Conservation (phyloP, 2,113 vertebrate species). For the Motacilla tschutschensis region DNA sequence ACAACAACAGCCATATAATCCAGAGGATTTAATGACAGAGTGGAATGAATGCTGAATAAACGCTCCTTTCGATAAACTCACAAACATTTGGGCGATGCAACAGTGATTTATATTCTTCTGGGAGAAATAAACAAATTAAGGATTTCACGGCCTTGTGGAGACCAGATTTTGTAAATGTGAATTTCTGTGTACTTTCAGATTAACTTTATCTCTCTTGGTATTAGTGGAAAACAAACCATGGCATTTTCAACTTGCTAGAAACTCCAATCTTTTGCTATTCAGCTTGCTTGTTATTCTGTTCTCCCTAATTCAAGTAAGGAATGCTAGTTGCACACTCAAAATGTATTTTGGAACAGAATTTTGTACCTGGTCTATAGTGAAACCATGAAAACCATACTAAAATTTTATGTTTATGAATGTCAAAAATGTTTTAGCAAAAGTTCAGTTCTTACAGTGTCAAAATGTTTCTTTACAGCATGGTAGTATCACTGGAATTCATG, state of each 20-base stretch:
- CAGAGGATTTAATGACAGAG: slow-evolving; percentile 52
- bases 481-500: neutral
- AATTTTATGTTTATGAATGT: neutral
- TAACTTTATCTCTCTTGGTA: slow-evolving; percentile 22
- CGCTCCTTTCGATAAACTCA: slow-evolving; percentile 44
- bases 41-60: slow-evolving; percentile 39
- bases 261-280: neutral
- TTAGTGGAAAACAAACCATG: neutral
- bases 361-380: neutral
- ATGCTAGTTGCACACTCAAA: neutral
- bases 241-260: neutral
- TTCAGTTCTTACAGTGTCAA: neutral
- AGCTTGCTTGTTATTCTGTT: neutral
- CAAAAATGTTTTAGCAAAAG: neutral
- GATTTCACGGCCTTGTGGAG: slow-evolving; percentile 28
- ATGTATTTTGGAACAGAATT: neutral
- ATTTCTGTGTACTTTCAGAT: slow-evolving; percentile 25
- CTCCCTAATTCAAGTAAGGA: neutral
- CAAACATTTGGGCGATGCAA: slow-evolving; percentile 56
- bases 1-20: slow-evolving; percentile 42
- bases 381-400: neutral
- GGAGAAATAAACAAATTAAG: slow-evolving; percentile 56
- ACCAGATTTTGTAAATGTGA: slow-evolving; percentile 13
- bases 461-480: neutral
- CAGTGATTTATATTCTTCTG: slow-evolving; percentile 58